phyloP scores from a whole-genome alignment of 2,888 invertebrate species.

The Pandemis cinnamomeana region DNA sequence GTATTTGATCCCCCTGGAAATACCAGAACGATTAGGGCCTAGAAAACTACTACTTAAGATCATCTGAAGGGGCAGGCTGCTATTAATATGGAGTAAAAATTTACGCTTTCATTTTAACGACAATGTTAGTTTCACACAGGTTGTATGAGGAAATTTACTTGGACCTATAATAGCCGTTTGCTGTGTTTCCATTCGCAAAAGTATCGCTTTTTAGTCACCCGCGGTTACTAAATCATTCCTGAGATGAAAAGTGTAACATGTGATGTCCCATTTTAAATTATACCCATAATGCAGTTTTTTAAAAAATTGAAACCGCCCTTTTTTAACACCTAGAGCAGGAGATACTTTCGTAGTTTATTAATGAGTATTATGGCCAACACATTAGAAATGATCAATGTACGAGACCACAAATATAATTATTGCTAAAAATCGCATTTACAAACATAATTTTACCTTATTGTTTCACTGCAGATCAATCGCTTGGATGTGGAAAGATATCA shows the following conservation, averaged over 20 bases:
- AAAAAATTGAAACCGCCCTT: too few species aligned
- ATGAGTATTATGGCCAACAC: background rate
- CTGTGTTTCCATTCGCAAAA: too few species aligned
- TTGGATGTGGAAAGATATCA: conserved; percentile 60
- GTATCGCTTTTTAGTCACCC: too few species aligned
- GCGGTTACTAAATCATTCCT: too few species aligned
- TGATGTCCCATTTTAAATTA: too few species aligned
- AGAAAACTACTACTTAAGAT: background rate
- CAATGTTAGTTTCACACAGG: background rate
- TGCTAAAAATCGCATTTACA: conserved; percentile 34
- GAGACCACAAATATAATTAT: conserved; percentile 11
- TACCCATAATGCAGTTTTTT: too few species aligned
- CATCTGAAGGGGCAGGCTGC: too few species aligned
- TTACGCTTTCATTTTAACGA: background rate
- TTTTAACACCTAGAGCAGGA: background rate
- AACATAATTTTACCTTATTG: conserved; percentile 66
- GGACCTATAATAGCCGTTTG: too few species aligned
- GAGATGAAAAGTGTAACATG: too few species aligned
- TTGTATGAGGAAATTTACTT: too few species aligned
- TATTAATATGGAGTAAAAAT: too few species aligned
- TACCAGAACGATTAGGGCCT: background rate
- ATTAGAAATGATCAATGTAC: background rate
- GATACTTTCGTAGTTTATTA: background rate
- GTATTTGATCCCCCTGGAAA: conserved; percentile 85
- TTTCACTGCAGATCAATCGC: conserved; percentile 61